Evolutionary conservation across 2,797 vertebrate species (phyloP).

Genomic region (Microctenopoma lineatum): DNA sequence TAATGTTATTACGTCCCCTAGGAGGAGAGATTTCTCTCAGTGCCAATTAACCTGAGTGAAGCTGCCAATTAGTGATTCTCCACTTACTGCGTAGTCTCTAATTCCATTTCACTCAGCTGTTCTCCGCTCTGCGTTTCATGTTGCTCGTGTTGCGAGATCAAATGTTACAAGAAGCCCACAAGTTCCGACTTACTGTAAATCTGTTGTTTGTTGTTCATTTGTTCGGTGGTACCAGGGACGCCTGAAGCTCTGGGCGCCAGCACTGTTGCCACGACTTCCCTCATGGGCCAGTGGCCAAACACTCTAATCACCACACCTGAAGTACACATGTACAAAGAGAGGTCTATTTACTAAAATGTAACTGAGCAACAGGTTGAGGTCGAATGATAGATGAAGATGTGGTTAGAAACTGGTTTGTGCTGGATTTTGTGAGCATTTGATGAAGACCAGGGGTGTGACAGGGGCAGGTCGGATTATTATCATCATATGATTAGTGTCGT

Average conservation of each 20-base stretch:
- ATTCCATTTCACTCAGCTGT: conserved; percentile 57
- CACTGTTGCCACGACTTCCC: conserved; percentile 12
- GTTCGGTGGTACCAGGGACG: conserved; percentile 10
- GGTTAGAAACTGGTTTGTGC: background rate
- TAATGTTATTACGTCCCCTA: conserved; percentile 60
- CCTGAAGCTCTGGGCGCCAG: background rate
- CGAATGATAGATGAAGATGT: conserved; percentile 7
- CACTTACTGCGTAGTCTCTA: conserved; percentile 45
- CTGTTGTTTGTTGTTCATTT: conserved; percentile 1
- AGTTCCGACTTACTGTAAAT: conserved; percentile 24
- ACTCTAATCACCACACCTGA: conserved; percentile 14
- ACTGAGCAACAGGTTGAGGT: background rate
- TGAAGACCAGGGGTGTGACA: too few species aligned
- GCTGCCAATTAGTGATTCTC: conserved; percentile 64
- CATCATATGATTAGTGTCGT: too few species aligned
- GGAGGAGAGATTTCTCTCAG: conserved; percentile 60
- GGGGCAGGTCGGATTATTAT: too few species aligned
- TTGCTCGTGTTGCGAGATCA: conserved; percentile 16
- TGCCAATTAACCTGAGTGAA: conserved; percentile 71
- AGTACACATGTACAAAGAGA: background rate
- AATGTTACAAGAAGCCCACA: conserved; percentile 27
- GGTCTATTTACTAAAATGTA: background rate
- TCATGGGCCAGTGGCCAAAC: conserved; percentile 1
- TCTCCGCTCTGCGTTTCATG: conserved; percentile 41
- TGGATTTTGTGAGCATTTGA: background rate